phyloP scores from a whole-genome alignment of 2,888 invertebrate species.

The Nymphalis urticae region DNA sequence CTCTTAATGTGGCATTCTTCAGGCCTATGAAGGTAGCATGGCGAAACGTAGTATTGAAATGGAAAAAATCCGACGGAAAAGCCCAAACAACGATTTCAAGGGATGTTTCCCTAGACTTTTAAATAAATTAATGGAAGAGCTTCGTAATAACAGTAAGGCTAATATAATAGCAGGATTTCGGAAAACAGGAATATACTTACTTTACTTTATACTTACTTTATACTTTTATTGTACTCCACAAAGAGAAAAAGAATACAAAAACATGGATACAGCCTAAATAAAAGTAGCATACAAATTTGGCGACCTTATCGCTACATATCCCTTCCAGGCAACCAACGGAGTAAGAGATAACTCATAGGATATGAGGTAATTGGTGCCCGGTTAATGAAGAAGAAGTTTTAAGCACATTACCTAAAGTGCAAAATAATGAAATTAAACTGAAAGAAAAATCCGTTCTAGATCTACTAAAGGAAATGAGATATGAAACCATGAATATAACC shows the following conservation, averaged over 20 bases:
- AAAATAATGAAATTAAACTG: neutral
- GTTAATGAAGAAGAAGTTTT: slow-evolving; percentile 11
- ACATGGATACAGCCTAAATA: too few relatives aligned
- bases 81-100: slow-evolving; percentile 13
- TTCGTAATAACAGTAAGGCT: neutral
- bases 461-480: slow-evolving; percentile 9
- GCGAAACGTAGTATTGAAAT: slow-evolving; percentile 39
- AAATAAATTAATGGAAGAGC: slow-evolving; percentile 2
- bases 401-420: slow-evolving; percentile 3
- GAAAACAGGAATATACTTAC: slow-evolving; percentile 17
- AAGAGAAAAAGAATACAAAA: too few relatives aligned
- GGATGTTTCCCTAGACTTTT: slow-evolving; percentile 20
- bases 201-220: too few relatives aligned
- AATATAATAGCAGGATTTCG: slow-evolving; percentile 17
- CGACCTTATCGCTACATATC: too few relatives aligned
- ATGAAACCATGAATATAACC: slow-evolving; percentile 5
- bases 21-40: slow-evolving; percentile 43
- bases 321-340: too few relatives aligned
- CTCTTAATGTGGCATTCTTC: slow-evolving; percentile 47
- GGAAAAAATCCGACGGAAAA: slow-evolving; percentile 29
- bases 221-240: too few relatives aligned
- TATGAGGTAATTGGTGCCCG: too few relatives aligned
- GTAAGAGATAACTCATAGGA: too few relatives aligned
- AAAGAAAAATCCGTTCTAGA: slow-evolving; percentile 9
- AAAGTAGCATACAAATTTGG: too few relatives aligned